Percentiles rank a stretch among this genome's conserved stretches.
These are phyloP conservation scores for Popillia japonica DNA, from an alignment of 1,140 invertebrate genomes.

Conservation along the genomic window DNA sequence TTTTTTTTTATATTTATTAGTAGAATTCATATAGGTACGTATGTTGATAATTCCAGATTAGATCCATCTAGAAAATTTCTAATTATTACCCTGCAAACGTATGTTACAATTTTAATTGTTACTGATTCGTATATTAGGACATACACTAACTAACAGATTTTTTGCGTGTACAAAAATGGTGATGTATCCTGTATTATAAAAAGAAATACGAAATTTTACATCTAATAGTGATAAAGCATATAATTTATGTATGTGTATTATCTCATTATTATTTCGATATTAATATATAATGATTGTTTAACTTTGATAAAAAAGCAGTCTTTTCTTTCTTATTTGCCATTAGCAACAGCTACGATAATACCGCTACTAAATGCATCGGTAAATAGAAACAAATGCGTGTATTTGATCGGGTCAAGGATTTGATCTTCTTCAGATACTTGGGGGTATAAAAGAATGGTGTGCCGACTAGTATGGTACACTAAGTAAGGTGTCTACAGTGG, in stretches of 20 bases:
- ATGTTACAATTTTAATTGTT: no score
- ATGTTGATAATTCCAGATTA: no score
- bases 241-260: no score
- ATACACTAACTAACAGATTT: no score
- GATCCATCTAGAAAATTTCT: no score
- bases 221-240: no score
- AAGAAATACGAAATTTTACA: no score
- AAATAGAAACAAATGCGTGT: not conserved
- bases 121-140: not conserved
- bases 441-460: constrained; percentile 21
- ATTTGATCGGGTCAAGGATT: constrained; percentile 23
- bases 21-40: no score
- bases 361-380: not conserved
- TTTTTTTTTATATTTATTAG: no score
- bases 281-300: not conserved
- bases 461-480: not conserved
- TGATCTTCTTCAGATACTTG: constrained; percentile 31
- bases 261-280: not conserved
- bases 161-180: no score
- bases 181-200: no score
- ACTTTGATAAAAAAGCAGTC: not conserved
- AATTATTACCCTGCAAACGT: no score
- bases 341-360: not conserved
- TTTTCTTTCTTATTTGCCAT: not conserved
- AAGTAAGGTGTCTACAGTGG: constrained; percentile 19